These are phyloP conservation scores for Latrodectus hesperus DNA, from an alignment of 2,888 invertebrate genomes.

Conservation along the genomic window DNA sequence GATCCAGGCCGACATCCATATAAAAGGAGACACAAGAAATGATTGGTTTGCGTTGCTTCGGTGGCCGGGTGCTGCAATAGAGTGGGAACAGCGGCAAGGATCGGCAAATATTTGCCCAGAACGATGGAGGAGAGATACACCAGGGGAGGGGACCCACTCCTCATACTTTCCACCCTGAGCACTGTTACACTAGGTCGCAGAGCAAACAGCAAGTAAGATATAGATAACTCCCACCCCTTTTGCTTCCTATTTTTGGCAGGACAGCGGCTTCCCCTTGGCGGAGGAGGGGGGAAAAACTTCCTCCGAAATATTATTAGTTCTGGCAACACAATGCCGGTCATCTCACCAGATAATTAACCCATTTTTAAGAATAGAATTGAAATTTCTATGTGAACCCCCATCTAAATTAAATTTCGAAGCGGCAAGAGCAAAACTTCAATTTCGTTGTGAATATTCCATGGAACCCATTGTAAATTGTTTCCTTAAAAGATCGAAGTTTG, in stretches of 20 bases:
- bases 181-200: conserved; percentile 40
- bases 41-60: conserved; percentile 63
- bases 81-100: conserved; percentile 67
- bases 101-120: conserved; percentile 65
- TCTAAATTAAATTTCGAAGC: no score
- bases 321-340: no score
- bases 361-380: no score
- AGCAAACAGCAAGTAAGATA: conserved; percentile 43
- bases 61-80: conserved; percentile 62
- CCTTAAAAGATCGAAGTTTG: no score
- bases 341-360: no score
- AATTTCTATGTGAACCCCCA: no score
- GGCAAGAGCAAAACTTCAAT: no score
- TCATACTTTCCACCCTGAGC: conserved; percentile 52
- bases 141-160: conserved; percentile 15
- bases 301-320: neutral
- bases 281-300: neutral
- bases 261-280: conserved; percentile 32
- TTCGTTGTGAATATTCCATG: no score
- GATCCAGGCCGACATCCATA: conserved; percentile 32
- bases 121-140: conserved; percentile 47
- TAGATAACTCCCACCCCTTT: neutral
- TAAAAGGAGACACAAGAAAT: conserved; percentile 66
- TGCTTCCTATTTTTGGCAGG: conserved; percentile 55
- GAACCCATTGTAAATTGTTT: no score